These are phyloP conservation scores for Alsophila aescularia DNA, from an alignment of 2,888 invertebrate species.

Conservation along the genomic window DNA sequence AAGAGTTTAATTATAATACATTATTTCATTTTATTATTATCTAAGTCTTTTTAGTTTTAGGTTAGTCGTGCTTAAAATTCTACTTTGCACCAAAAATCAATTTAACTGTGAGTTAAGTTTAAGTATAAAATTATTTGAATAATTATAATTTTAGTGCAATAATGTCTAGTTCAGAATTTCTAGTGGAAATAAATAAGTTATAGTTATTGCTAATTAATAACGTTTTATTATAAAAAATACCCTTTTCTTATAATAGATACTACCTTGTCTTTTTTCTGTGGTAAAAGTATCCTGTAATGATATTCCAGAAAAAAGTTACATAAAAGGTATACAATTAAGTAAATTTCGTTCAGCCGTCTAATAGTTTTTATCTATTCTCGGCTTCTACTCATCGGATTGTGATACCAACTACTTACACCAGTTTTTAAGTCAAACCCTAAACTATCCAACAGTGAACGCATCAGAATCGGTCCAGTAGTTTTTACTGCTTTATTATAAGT, in stretches of 20 bases:
- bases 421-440: no score
- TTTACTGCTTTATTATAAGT: no score
- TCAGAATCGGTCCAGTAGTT: no score
- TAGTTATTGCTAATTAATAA: constrained; percentile 32
- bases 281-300: no score
- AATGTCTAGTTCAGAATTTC: constrained; percentile 63
- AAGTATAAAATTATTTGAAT: constrained; percentile 22
- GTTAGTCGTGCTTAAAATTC: constrained; percentile 31
- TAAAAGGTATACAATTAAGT: no score
- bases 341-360: no score
- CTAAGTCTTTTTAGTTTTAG: constrained; percentile 22
- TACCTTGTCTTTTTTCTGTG: background rate
- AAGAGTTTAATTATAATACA: background rate
- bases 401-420: no score
- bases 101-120: constrained; percentile 38
- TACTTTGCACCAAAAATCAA: constrained; percentile 58
- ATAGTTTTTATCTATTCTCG: no score
- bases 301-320: no score
- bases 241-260: background rate
- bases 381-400: no score
- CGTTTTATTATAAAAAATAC: constrained; percentile 5
- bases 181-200: constrained; percentile 62
- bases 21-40: background rate
- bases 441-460: no score
- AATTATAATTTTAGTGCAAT: constrained; percentile 62